These are phyloP conservation scores for Plusia festucae DNA, from an alignment of 2,888 invertebrate species.

Conservation along the genomic window DNA sequence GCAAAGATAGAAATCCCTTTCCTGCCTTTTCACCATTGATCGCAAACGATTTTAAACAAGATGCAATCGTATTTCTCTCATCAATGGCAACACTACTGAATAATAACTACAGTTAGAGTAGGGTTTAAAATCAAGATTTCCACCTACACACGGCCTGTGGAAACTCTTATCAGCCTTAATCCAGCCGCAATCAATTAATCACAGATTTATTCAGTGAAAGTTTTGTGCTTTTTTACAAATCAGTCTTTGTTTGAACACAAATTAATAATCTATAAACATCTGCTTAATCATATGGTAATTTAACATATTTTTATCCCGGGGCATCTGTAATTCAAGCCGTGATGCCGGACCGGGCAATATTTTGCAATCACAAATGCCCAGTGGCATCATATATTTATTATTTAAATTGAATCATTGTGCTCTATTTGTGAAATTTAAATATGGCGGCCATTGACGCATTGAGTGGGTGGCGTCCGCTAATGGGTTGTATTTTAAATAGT, in stretches of 20 bases:
- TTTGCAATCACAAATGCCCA: slow-evolving; percentile 60
- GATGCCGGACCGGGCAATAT: slow-evolving; percentile 48
- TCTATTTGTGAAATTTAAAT: slow-evolving; percentile 47
- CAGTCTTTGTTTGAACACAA: slow-evolving; percentile 28
- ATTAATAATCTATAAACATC: slow-evolving; percentile 58
- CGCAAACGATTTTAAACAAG: not conserved
- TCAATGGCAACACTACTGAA: slow-evolving; percentile 4
- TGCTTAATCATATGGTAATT: slow-evolving; percentile 50
- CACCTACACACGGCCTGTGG: not conserved
- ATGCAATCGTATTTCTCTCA: not conserved
- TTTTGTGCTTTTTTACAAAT: slow-evolving; percentile 27
- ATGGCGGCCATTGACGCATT: slow-evolving; percentile 36
- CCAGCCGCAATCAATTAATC: slow-evolving; percentile 1
- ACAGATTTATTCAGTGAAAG: slow-evolving; percentile 14
- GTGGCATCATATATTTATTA: slow-evolving; percentile 57
- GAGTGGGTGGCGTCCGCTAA: slow-evolving; percentile 39
- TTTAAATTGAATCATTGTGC: slow-evolving; percentile 60
- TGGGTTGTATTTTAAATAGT: slow-evolving; percentile 33
- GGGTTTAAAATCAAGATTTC: not conserved
- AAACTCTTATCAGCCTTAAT: not conserved
- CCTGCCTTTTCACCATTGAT: slow-evolving; percentile 3
- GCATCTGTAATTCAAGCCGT: slow-evolving; percentile 46
- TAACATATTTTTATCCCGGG: slow-evolving; percentile 48
- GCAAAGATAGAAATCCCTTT: not conserved
- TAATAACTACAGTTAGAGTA: not conserved